Conservation (phyloP, 2,797 vertebrate species). For the Choloepus didactylus region DNA sequence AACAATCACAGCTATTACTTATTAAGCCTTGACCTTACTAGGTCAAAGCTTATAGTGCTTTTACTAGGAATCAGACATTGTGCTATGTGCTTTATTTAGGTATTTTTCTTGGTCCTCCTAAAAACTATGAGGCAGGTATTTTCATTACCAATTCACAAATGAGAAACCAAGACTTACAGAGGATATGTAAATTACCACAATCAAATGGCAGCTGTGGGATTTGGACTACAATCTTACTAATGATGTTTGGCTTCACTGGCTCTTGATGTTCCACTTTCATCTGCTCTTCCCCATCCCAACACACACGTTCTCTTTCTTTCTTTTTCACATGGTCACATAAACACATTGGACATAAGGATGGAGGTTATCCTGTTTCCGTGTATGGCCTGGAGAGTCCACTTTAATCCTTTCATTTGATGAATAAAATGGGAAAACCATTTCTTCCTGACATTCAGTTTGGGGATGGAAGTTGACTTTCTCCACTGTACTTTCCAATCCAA, state of each 20-base stretch:
- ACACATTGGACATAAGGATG: not conserved
- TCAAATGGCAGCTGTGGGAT: not conserved
- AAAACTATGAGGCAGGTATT: not conserved
- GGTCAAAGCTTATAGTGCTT: not conserved
- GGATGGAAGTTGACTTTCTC: not conserved
- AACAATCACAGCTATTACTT: constrained; percentile 11
- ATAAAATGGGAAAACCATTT: not conserved
- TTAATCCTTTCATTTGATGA: not conserved
- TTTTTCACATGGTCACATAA: not conserved
- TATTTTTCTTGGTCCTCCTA: not conserved
- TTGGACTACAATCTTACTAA: not conserved
- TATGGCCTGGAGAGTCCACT: not conserved
- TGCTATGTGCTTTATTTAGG: not conserved
- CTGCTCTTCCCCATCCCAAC: not conserved
- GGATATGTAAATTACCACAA: not conserved
- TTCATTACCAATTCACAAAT: not conserved
- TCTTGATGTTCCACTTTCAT: not conserved
- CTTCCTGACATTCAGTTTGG: not conserved
- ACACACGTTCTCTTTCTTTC: not conserved
- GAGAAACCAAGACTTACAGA: not conserved
- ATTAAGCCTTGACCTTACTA: not conserved
- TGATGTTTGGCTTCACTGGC: not conserved
- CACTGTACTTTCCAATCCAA: not conserved
- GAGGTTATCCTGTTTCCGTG: not conserved
- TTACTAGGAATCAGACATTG: not conserved